Evolutionary conservation across 2,113 vertebrate genomes (phyloP), one percentile per base, ranked within the genome.

Genomic region (Hydrolagus affinis): DNA sequence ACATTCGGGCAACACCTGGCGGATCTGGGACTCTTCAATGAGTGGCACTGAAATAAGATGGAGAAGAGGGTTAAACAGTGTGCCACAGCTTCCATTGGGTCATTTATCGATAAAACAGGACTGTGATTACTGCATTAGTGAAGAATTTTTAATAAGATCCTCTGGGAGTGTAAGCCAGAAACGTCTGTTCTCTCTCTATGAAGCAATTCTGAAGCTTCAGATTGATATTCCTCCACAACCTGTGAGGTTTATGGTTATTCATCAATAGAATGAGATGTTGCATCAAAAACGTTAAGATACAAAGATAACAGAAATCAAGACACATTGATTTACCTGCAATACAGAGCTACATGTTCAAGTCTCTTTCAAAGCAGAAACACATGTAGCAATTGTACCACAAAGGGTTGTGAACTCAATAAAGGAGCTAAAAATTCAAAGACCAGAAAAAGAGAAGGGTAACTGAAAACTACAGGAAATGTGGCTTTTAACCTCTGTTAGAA

Each of bases 1-100:
- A 87, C 97, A 99, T 72, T 95, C 93, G 0, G 95, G 95, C 87
- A 99, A 89, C 71, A 96, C 88, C 0, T 89, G 91, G 73, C 56
- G 90, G 32, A 99, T 88, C 1, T 85, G 93, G 17, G 89, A 88
- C 87, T 86, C 92, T 87, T 93, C 90, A 85, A 99, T 88, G 88
- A 97, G 90, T 86, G 93, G 95, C 88, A 96, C 98, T 99, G 89
- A 57, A 86, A 72, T 87, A 86, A 87, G 56, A 88, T 23, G 56
- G 28, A 28, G 10, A 75, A 83, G 11, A 15, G 19, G 73, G n/a
- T 83, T 25, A 83, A 28, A 59, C 17, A 83, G 76, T 80, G 23
- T 62, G 23, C 25, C 8, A 60, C 3, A 59, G 23, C 56, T 23
- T 11, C 10, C 11, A 14, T 15, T 11, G 57, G 11, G 19, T n/a